A percentile compares a stretch with the other conserved stretches of the same genome.
These are phyloP conservation scores for Dendrolimus punctatus DNA, from an alignment of 1,140 invertebrate genomes.

Conservation along the genomic window DNA sequence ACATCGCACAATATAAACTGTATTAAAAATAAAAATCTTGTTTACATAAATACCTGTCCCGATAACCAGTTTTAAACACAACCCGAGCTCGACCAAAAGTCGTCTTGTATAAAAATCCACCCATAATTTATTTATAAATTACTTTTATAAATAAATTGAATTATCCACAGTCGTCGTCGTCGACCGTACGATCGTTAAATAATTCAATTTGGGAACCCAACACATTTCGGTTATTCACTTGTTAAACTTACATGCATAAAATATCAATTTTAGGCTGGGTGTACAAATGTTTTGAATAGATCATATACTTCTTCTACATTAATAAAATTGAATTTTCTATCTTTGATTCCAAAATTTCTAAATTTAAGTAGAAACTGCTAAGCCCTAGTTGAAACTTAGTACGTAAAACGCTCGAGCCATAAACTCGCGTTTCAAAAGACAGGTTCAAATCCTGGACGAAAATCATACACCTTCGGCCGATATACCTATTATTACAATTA, in stretches of 20 bases:
- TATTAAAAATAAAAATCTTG: no score
- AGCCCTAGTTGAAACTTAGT: no score
- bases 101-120: slow-evolving; percentile 26
- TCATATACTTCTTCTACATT: not conserved
- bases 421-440: no score
- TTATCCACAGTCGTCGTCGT: slow-evolving; percentile 22
- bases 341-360: no score
- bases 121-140: slow-evolving; percentile 43
- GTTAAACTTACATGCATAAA: not conserved
- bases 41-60: no score
- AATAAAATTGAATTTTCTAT: not conserved
- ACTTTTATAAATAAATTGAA: slow-evolving; percentile 54
- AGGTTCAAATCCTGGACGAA: no score
- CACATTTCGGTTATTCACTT: not conserved
- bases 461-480: no score
- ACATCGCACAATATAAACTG: no score
- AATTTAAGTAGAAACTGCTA: no score
- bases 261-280: not conserved
- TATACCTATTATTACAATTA: no score
- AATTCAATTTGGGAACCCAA: slow-evolving; percentile 33
- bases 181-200: slow-evolving; percentile 33
- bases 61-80: no score
- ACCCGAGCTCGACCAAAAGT: slow-evolving; percentile 6
- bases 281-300: not conserved
- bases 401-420: no score